Base-by-base conservation (phyloP, 1,140 invertebrate species). In the Drosophila takahashii region DNA sequence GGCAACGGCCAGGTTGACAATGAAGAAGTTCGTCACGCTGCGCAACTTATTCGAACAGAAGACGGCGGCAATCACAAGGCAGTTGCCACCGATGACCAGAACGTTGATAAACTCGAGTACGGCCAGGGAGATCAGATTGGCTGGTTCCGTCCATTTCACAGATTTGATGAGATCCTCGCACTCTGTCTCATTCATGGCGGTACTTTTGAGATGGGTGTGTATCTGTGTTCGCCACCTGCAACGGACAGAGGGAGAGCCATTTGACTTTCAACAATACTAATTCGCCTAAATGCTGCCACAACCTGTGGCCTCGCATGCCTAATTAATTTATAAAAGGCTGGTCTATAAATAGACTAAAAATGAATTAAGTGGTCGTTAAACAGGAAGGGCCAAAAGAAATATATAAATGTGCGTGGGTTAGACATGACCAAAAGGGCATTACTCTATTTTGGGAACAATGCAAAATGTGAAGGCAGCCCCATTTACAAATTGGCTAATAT, bases 11-110 rank as follows among this genome's bases (percentile, higher is more conserved):
- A 99, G 93, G 26, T 97, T 98, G 34, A 98, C 94, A 84, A 99
- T 99, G 93, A 99, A 98, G 87, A 98, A 95, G 92, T 99, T 99
- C 41, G 98, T 99, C 66, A 98, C 97, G 57, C 97, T 97, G 45
- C 97, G 94, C 50, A 98, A 94, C 92, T 98, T 98, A 41, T 96
- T 95, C 18, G 95, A 96, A 90, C 96, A 95, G 90, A 97, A 96
- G 34, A 99, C 98, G 53, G 98, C 97, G 52, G 97, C 94, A 83
- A 99, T 98, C 57, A 99, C 97, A 32, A 99, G 94, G 77, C 96
- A 95, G 93, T 99, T 99, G 51, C 98, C 97, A 41, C 95, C 94
- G 53, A 98, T 95, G 51, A 98, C 97, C 92, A 98, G 95, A 10
- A 97, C 94, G 92, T 97, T 96, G 81, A 98, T 96, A 65, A 97